Evolutionary conservation across 2,797 vertebrate species (phyloP).

Genomic region (Momotus momota): DNA sequence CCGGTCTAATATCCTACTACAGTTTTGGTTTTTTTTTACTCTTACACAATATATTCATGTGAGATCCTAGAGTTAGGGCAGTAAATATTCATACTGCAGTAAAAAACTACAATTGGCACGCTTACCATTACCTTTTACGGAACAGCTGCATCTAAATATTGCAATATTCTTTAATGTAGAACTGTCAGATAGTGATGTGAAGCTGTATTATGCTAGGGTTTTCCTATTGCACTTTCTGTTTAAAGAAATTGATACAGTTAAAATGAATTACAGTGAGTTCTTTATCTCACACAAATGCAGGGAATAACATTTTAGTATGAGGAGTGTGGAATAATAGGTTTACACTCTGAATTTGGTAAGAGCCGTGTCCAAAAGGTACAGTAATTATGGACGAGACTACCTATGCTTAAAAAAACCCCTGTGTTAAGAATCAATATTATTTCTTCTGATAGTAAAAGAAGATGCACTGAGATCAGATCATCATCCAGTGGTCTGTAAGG

Average conservation of each 20-base stretch:
- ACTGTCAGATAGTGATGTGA: not conserved
- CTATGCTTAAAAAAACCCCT: not conserved
- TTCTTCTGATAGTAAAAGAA: not conserved
- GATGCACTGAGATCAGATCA: not conserved
- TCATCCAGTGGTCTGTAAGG: not conserved
- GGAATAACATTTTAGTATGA: not conserved
- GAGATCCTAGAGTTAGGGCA: not conserved
- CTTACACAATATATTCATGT: not conserved
- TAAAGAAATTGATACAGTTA: not conserved
- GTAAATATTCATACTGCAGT: not conserved
- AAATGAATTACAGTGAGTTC: not conserved
- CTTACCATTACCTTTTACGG: not conserved
- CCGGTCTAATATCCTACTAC: not conserved
- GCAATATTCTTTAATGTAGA: not conserved
- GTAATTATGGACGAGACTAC: not conserved
- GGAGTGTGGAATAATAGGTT: not conserved
- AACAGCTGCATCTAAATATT: not conserved
- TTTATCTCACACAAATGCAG: not conserved
- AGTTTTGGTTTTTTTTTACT: not conserved
- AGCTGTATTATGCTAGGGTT: not conserved
- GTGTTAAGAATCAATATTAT: not conserved
- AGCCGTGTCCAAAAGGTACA: not conserved
- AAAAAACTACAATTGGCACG: not conserved
- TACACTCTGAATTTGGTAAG: not conserved
- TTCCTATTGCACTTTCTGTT: not conserved